Percentiles rank a stretch among this genome's conserved stretches.
Evolutionary conservation across 2,113 vertebrate species (phyloP).

Genomic region (Dendropsophus ebraccatus): DNA sequence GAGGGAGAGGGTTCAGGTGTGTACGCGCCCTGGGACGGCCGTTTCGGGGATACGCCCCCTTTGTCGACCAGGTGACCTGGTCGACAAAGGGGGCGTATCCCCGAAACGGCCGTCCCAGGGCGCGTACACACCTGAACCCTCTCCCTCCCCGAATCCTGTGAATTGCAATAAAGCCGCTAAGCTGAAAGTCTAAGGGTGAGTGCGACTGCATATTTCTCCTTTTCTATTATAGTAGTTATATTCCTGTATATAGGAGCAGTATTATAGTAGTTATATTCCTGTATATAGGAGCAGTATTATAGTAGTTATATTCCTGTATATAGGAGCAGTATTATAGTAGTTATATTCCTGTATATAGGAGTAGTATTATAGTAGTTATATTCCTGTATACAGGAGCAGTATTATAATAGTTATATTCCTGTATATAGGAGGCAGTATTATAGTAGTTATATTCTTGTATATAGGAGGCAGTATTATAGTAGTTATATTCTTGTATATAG

Average conservation of each 20-base stretch:
- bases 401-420: slow-evolving; percentile 3
- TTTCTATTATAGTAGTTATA: slow-evolving; percentile 10
- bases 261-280: slow-evolving; percentile 7
- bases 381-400: background rate
- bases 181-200: too few relatives aligned
- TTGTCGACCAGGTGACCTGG: too few relatives aligned
- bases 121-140: too few relatives aligned
- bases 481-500: background rate
- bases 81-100: too few relatives aligned
- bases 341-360: slow-evolving; percentile 3
- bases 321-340: slow-evolving; percentile 11
- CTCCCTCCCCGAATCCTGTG: too few relatives aligned
- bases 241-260: background rate
- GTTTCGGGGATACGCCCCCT: too few relatives aligned
- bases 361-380: slow-evolving; percentile 17
- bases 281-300: background rate
- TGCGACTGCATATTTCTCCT: too few relatives aligned
- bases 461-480: background rate
- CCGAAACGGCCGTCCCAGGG: too few relatives aligned
- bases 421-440: background rate
- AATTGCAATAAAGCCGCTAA: too few relatives aligned
- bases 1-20: too few relatives aligned
- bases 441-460: background rate
- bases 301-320: background rate
- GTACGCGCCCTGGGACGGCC: too few relatives aligned